Evolutionary conservation across 2,888 invertebrate species (phyloP).

Genomic region (Atrina japonica): DNA sequence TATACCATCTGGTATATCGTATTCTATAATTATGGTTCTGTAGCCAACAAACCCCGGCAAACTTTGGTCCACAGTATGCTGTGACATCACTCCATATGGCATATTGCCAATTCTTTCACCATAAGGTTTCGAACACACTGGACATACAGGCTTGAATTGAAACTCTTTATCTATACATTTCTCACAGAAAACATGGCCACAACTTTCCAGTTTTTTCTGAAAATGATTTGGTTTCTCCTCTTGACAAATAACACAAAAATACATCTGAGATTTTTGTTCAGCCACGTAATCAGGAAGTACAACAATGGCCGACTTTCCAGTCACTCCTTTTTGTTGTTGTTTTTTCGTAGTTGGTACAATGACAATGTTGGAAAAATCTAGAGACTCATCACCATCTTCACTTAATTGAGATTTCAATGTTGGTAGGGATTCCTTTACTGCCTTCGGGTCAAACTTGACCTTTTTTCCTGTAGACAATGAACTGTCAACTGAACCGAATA

Average conservation of each 20-base stretch:
- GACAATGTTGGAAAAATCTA: no score
- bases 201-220: constrained; percentile 23
- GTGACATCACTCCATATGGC: constrained; percentile 34
- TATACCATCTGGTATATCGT: constrained; percentile 37
- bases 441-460: no score
- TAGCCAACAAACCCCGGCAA: constrained; percentile 19
- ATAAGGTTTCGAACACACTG: constrained; percentile 31
- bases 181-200: constrained; percentile 34
- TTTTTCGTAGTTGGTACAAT: no score
- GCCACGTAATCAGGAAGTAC: no score
- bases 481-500: no score
- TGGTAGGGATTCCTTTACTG: no score
- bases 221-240: background rate
- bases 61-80: background rate
- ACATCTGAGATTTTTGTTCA: no score
- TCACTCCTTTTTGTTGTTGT: no score
- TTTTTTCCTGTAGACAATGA: no score
- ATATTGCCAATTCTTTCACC: constrained; percentile 31
- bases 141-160: constrained; percentile 27
- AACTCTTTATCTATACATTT: constrained; percentile 27
- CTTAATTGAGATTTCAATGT: no score
- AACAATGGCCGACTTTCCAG: no score
- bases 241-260: constrained; percentile 28
- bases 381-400: no score
- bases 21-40: constrained; percentile 32